phyloP scores from a whole-genome alignment of 2,797 vertebrate genomes.

The Lycodopsis pacificus region DNA sequence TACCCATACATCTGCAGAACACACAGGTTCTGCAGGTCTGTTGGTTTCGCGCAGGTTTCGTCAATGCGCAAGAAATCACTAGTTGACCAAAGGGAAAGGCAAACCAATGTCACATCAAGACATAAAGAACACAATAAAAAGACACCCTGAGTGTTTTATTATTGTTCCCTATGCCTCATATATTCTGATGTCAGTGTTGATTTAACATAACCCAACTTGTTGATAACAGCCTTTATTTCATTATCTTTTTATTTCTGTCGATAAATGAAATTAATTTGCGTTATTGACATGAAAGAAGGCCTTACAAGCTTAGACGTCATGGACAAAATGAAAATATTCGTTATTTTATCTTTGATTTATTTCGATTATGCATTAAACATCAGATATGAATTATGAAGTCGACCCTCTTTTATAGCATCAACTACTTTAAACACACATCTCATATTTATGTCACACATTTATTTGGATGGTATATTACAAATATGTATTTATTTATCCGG shows the following conservation, averaged over 20 bases:
- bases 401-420: background rate
- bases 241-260: background rate
- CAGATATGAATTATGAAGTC: slow-evolving; percentile 38
- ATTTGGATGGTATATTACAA: background rate
- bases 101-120: background rate
- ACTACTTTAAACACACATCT: slow-evolving; percentile 36
- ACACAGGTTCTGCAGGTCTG: background rate
- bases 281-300: background rate
- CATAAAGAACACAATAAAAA: background rate
- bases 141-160: background rate
- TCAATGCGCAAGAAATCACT: background rate
- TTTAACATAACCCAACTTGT: slow-evolving; percentile 2
- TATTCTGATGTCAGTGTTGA: background rate
- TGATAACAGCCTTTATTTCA: background rate
- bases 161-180: background rate
- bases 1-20: background rate
- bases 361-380: slow-evolving; percentile 37
- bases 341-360: slow-evolving; percentile 6
- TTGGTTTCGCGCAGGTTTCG: background rate
- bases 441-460: slow-evolving; percentile 39
- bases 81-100: background rate
- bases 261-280: background rate
- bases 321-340: background rate
- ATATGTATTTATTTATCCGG: slow-evolving; percentile 17
- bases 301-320: background rate